These are phyloP conservation scores for Scartelaos histophorus DNA, from an alignment of 2,113 vertebrate genomes.

Conservation along the genomic window DNA sequence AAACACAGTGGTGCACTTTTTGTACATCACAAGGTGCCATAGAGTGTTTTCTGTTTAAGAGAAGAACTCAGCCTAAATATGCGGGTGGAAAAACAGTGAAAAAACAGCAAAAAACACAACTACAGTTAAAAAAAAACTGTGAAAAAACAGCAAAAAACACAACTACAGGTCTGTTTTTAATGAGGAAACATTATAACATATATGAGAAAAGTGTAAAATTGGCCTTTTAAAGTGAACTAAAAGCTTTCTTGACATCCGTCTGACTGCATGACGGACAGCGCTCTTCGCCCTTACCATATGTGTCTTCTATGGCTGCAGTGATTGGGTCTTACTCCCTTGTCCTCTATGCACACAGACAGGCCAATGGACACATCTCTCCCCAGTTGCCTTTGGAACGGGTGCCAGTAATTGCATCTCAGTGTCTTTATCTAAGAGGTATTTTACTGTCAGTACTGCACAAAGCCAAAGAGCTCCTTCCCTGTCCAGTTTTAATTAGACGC, in stretches of 20 bases:
- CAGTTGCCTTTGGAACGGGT: background rate
- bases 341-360: background rate
- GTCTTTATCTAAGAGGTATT: background rate
- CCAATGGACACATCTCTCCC: background rate
- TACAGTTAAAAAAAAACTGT: no score
- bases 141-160: no score
- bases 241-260: background rate
- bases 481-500: slow-evolving; percentile 1
- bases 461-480: background rate
- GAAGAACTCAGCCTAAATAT: no score
- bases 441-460: slow-evolving; percentile 1
- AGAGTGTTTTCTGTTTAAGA: no score
- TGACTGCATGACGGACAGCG: background rate
- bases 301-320: background rate
- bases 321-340: background rate
- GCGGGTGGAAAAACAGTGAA: no score
- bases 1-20: no score
- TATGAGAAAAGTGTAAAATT: no score
- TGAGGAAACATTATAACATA: no score
- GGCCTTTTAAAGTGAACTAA: no score
- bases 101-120: no score
- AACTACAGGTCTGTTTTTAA: no score
- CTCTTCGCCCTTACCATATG: background rate
- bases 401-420: background rate
- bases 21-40: no score